Evolutionary conservation across 1,140 invertebrate species (phyloP).

Genomic region (Zaprionus tsacasi): DNA sequence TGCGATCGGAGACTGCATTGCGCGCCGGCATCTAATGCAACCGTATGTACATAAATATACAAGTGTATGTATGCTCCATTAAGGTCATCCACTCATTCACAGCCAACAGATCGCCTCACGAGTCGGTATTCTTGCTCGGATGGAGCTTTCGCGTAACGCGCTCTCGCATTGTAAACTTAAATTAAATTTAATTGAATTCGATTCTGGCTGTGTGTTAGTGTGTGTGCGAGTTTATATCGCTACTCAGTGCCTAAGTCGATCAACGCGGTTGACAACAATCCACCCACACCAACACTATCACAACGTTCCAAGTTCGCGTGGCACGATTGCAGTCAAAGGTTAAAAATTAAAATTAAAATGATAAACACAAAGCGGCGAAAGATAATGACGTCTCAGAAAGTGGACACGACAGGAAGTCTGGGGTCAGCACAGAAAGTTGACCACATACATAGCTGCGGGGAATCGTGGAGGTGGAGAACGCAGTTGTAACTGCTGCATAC

Average conservation of each 20-base stretch:
- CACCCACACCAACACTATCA: conserved; percentile 27
- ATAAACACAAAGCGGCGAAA: conserved; percentile 27
- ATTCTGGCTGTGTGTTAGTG: conserved; percentile 48
- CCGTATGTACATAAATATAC: conserved; percentile 33
- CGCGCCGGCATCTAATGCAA: conserved; percentile 47
- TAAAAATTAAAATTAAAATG: conserved; percentile 77
- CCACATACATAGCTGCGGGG: not conserved
- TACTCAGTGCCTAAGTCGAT: conserved; percentile 47
- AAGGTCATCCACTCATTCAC: conserved; percentile 74
- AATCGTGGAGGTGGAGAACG: not conserved
- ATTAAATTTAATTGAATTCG: conserved; percentile 84
- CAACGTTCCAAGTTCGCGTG: conserved; percentile 15
- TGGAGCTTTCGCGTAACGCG: conserved; percentile 3
- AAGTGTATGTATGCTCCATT: conserved; percentile 61
- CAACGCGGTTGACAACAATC: conserved; percentile 36
- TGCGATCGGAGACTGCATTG: conserved; percentile 36
- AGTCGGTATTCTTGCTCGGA: conserved; percentile 5
- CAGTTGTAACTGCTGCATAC: not conserved
- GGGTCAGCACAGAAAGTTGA: conserved; percentile 64
- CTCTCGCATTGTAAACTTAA: conserved; percentile 75
- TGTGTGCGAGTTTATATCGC: conserved; percentile 25
- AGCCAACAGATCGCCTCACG: conserved; percentile 37
- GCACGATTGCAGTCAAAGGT: conserved; percentile 68
- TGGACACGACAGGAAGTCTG: conserved; percentile 64
- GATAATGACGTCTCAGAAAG: conserved; percentile 45